Evolutionary conservation across 2,113 vertebrate species (phyloP).

Genomic region (Pelodiscus sinensis): DNA sequence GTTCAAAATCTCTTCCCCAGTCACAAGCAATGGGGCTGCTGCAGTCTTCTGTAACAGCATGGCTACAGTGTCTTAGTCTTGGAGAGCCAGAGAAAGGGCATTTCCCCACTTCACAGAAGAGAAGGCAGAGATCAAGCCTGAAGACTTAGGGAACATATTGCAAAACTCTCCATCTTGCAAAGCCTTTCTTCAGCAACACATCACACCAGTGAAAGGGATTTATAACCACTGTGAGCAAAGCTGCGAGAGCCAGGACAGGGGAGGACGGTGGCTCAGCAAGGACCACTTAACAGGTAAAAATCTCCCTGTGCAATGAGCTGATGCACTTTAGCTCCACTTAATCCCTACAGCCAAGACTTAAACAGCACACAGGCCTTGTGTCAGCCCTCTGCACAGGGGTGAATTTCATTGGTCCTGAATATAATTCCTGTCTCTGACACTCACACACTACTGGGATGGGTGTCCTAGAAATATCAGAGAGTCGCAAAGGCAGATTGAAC

Average conservation of each 20-base stretch:
- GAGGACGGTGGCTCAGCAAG: neutral
- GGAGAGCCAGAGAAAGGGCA: neutral
- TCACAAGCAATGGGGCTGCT: neutral
- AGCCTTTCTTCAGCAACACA: neutral
- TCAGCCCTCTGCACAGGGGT: too few species aligned
- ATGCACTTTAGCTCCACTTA: neutral
- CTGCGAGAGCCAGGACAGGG: neutral
- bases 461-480: neutral
- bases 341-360: neutral
- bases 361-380: neutral
- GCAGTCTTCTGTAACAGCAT: neutral
- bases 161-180: neutral
- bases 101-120: neutral
- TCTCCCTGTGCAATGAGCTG: neutral
- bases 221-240: neutral
- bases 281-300: neutral
- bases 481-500: too few species aligned
- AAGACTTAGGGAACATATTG: neutral
- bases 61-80: rapidly evolving
- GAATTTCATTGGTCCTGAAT: neutral
- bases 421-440: neutral
- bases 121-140: neutral
- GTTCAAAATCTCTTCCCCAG: neutral
- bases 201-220: too few species aligned
- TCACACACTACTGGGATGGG: neutral